These are phyloP conservation scores for Blastomussa wellsi DNA, from an alignment of 92 coral and sea anemone genomes.

Conservation along the genomic window DNA sequence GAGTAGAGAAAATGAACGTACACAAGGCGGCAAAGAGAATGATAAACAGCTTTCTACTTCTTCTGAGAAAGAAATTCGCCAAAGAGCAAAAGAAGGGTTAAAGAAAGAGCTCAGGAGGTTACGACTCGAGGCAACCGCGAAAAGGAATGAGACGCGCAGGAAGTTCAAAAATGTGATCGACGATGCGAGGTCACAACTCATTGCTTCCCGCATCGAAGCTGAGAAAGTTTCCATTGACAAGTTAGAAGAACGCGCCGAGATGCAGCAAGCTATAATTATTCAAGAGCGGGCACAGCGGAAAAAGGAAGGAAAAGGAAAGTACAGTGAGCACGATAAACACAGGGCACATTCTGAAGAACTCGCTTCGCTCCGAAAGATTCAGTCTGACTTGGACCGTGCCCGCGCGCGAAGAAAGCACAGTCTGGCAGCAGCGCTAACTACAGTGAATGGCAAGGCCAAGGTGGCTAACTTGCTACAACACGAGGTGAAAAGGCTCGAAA, in stretches of 20 bases:
- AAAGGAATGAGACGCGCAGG: conserved; percentile 56
- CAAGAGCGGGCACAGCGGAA: conserved; percentile 64
- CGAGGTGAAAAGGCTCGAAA: conserved; percentile 71
- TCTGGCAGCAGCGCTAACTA: conserved; percentile 54
- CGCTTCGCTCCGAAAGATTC: conserved; percentile 71
- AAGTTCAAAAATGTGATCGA: conserved; percentile 69
- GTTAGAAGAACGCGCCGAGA: conserved; percentile 63
- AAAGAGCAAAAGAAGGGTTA: conserved; percentile 48
- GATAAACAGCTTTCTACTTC: conserved; percentile 4
- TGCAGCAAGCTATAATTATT: conserved; percentile 65
- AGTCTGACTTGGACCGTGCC: conserved; percentile 80
- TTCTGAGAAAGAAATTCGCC: conserved; percentile 60
- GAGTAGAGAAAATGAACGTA: conserved; percentile 4
- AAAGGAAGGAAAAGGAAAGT: conserved; percentile 29
- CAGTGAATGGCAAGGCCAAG: conserved; percentile 57
- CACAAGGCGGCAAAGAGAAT: conserved; percentile 11
- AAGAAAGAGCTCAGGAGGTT: conserved; percentile 58
- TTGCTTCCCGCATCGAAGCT: conserved; percentile 71
- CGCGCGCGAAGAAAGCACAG: conserved; percentile 72
- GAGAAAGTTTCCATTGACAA: conserved; percentile 62
- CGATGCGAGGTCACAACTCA: conserved; percentile 72
- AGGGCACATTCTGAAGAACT: conserved; percentile 60
- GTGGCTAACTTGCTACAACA: conserved; percentile 67
- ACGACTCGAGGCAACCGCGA: conserved; percentile 58
- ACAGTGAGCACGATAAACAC: conserved; percentile 10